These are phyloP conservation scores for Agrilus cyanescens DNA, from an alignment of 2,888 invertebrate genomes.

Conservation along the genomic window DNA sequence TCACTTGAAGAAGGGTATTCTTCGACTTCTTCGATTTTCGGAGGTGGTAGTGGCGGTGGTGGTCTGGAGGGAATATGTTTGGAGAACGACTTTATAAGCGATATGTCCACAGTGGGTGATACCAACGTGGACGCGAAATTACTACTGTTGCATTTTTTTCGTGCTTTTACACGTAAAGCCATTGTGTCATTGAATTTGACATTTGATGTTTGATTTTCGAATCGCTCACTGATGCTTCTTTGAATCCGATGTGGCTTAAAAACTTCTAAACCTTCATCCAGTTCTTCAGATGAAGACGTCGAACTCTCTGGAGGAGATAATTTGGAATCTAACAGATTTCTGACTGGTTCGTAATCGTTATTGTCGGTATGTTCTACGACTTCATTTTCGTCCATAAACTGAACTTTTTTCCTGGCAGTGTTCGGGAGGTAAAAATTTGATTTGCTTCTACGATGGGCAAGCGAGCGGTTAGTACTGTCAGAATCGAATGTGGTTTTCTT, in stretches of 20 bases:
- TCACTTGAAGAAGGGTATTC: too few relatives aligned
- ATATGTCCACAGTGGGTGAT: too few relatives aligned
- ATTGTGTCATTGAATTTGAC: conserved; percentile 71
- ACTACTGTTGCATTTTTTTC: conserved; percentile 34
- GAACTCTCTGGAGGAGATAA: neutral
- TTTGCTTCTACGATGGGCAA: conserved; percentile 26
- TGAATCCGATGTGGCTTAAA: conserved; percentile 23
- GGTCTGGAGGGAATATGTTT: conserved; percentile 12
- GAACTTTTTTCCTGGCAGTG: conserved; percentile 53
- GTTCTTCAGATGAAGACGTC: neutral
- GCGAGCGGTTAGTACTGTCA: conserved; percentile 21
- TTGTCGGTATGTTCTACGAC: conserved; percentile 14
- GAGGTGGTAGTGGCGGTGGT: conserved; percentile 15
- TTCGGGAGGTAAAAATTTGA: conserved; percentile 52
- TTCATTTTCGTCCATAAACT: conserved; percentile 58
- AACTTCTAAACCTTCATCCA: conserved; percentile 3
- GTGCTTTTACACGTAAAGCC: conserved; percentile 56
- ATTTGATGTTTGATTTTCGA: conserved; percentile 27
- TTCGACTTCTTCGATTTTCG: neutral
- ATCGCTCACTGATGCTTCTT: conserved; percentile 35
- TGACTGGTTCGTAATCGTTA: conserved; percentile 5
- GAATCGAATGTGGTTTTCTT: conserved; percentile 35
- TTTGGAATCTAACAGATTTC: too few relatives aligned
- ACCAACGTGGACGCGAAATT: neutral
- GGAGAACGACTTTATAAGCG: too few relatives aligned